phyloP scores from a whole-genome alignment of 2,113 vertebrate genomes.

The Lathamus discolor region DNA sequence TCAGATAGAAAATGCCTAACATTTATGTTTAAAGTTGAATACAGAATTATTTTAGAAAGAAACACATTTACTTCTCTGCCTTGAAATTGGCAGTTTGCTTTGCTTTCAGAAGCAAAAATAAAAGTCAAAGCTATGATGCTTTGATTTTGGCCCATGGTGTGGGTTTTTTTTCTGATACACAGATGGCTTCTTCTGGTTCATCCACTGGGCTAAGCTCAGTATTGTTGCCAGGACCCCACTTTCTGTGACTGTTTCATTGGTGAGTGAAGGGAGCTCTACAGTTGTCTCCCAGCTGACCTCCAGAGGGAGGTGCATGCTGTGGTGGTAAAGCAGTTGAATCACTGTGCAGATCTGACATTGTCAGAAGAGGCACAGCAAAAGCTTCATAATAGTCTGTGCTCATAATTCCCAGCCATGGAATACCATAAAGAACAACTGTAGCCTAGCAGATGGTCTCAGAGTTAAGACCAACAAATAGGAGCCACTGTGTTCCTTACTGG shows the following conservation, averaged over 20 bases:
- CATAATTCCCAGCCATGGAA: not conserved
- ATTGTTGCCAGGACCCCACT: rapidly evolving
- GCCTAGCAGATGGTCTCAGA: not conserved
- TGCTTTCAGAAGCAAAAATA: not conserved
- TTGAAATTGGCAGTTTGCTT: not conserved
- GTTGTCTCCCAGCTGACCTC: not conserved
- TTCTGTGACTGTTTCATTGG: not conserved
- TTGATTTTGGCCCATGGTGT: not conserved
- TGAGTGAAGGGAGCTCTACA: not conserved
- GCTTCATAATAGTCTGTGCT: rapidly evolving
- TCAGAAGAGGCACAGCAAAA: not conserved
- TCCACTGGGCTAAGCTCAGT: not conserved
- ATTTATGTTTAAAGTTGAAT: not conserved
- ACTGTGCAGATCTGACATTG: not conserved
- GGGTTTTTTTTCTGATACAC: not conserved
- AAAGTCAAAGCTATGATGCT: not conserved
- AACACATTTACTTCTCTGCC: not conserved
- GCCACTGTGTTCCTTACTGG: not conserved
- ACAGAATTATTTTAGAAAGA: not conserved
- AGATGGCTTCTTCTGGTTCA: not conserved
- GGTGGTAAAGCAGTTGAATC: not conserved
- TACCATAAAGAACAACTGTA: not conserved
- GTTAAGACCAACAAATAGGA: not conserved
- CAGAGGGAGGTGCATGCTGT: rapidly evolving
- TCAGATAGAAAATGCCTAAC: not conserved